Percentiles rank a stretch among this genome's conserved stretches.
These are phyloP conservation scores for Leptura quadrifasciata DNA, from an alignment of 2,888 invertebrate species.

Conservation along the genomic window DNA sequence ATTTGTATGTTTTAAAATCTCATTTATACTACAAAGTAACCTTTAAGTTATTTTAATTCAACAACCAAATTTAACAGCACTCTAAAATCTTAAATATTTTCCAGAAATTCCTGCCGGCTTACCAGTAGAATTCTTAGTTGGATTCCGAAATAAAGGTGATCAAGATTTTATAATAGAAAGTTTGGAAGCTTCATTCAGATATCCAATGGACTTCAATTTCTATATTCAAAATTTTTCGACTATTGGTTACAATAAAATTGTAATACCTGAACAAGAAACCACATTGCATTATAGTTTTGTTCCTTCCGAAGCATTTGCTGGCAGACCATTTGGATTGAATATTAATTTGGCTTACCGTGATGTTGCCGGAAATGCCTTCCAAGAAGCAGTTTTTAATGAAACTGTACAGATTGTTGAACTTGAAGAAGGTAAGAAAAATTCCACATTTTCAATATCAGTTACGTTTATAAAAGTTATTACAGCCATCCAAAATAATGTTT, in stretches of 20 bases:
- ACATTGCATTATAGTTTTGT: slow-evolving; percentile 96
- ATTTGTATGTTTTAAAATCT: too few relatives aligned
- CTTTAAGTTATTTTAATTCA: too few relatives aligned
- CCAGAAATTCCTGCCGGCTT: slow-evolving; percentile 93
- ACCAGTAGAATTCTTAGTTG: slow-evolving; percentile 95
- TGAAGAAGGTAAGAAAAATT: slow-evolving; percentile 81
- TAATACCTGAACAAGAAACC: slow-evolving; percentile 94
- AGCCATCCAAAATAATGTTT: too few relatives aligned
- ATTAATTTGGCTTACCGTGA: slow-evolving; percentile 95
- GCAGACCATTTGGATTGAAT: slow-evolving; percentile 96
- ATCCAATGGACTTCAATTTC: slow-evolving; percentile 98
- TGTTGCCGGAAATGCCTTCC: slow-evolving; percentile 79
- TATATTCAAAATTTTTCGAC: slow-evolving; percentile 99
- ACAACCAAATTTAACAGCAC: too few relatives aligned
- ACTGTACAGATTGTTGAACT: slow-evolving; percentile 97
- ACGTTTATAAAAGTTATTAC: too few relatives aligned
- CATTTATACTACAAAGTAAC: too few relatives aligned
- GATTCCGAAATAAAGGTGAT: slow-evolving; percentile 95
- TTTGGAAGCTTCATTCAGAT: slow-evolving; percentile 98
- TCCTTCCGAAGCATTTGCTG: slow-evolving; percentile 97
- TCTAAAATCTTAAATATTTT: not conserved
- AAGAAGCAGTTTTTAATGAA: slow-evolving; percentile 98
- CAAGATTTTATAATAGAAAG: slow-evolving; percentile 94
- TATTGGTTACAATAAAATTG: slow-evolving; percentile 89
- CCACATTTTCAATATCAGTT: not conserved